Evolutionary conservation across 2,113 vertebrate species (phyloP), one percentile per base, ranked within the genome.

Genomic region (Dicrurus megarhynchus): DNA sequence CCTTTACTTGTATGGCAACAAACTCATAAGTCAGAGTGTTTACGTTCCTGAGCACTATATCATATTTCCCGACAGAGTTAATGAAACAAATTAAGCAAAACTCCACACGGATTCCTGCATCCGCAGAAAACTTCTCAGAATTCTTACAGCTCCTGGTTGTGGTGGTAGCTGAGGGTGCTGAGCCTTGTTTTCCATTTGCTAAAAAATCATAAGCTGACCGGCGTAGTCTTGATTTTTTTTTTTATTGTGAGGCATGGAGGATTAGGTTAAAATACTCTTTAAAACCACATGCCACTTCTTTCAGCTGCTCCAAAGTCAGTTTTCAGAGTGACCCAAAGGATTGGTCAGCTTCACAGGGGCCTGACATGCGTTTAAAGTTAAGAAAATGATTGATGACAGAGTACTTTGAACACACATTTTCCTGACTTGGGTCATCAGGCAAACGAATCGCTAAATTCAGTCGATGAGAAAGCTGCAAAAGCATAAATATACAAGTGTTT

Each of bases 1-100:
- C 87, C 83, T 97, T 83, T 89, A 80, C 95, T 96, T 89, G 64
- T 91, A 80, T 30, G 86, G 94, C 89, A 96, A 95, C 91, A 97
- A 96, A 93, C 86, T 91, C 87, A 6, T 65, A 91, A 95, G 77
- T 57, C 94, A 93, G 80, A 83, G 53, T 96, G 94, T 96, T 97
- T 97, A 97, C 11, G 68, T 96, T 96, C 95, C 91, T 83, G 67
- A 95, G 84, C 44, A 71, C 88, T 96, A 75, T 67, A 93, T 97
- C 95, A 96, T 87, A 76, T 96, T 96, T 96, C 93, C 94, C 1
- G n/a, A 70, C 93, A 59, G 70, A 91, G 80, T 73, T 94, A 91
- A 94, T 74, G 93, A 93, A 97, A 94, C 50, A 92, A 96, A 94
- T 85, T 73, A 89, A 79, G 84, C 73, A 79, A 91, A 96, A 74